Conservation (phyloP, 2,797 vertebrate species). For the Hypotaenidia philippensis region DNA sequence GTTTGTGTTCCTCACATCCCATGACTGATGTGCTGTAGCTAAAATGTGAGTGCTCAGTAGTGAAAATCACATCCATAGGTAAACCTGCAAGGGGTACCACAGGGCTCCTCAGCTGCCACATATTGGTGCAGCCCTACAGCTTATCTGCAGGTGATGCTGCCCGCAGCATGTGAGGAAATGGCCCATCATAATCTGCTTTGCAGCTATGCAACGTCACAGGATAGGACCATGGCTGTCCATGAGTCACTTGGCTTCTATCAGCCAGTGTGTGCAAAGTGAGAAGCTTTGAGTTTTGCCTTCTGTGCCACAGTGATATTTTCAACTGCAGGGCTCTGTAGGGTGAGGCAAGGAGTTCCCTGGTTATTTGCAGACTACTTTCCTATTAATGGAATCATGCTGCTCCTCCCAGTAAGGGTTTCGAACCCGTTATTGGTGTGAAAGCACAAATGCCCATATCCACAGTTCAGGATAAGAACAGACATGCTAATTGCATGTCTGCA, state of each 20-base stretch:
- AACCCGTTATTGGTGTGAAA: not conserved
- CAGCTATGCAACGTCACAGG: not conserved
- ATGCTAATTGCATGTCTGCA: not conserved
- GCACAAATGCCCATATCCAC: not conserved
- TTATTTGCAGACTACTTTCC: not conserved
- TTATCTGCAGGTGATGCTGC: not conserved
- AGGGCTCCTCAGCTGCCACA: not conserved
- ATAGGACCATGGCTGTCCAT: not conserved
- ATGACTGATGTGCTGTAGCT: not conserved
- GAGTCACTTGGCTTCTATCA: not conserved
- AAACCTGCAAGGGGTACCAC: not conserved
- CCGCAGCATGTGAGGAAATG: not conserved
- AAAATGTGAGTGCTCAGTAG: not conserved
- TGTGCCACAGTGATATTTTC: not conserved
- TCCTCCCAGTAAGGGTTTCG: not conserved
- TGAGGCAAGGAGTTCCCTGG: not conserved
- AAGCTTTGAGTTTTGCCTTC: not conserved
- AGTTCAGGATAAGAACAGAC: not conserved
- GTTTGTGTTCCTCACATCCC: not conserved
- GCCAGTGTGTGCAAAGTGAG: fast-evolving
- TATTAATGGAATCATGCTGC: not conserved
- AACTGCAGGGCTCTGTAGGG: not conserved
- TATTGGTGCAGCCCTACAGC: not conserved
- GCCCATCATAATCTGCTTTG: not conserved
- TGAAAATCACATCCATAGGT: not conserved